A percentile compares a stretch with the other conserved stretches of the same genome.
Conservation (phyloP, 1,140 invertebrate genomes). For the Rhagoletis zephyria region DNA sequence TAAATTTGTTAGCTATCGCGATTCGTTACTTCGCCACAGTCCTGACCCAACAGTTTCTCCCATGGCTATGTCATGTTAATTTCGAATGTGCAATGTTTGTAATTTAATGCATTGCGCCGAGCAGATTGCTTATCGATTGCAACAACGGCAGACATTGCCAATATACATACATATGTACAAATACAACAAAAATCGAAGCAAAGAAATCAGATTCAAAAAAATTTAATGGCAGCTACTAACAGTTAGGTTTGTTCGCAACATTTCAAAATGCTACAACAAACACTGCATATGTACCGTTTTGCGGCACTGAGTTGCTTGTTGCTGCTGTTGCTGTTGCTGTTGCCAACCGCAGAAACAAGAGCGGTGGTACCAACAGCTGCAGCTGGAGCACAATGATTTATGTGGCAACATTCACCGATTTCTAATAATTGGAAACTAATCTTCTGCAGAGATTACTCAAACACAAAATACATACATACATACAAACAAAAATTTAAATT, state of each 20-base stretch:
- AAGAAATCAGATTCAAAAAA: conserved; percentile 13
- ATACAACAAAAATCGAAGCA: neutral
- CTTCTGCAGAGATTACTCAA: neutral
- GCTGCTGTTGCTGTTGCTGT: neutral
- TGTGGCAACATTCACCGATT: no score
- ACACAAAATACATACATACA: no score
- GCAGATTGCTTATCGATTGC: conserved; percentile 20
- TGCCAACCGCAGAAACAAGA: neutral
- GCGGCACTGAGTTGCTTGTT: neutral
- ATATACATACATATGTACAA: no score
- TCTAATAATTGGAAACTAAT: conserved; percentile 30
- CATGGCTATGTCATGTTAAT: neutral
- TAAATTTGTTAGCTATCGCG: neutral
- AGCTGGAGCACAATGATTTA: conserved; percentile 1
- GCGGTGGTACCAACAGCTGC: conserved; percentile 7
- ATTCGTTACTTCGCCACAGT: neutral
- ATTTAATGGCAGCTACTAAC: neutral
- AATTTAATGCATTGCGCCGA: conserved; percentile 34
- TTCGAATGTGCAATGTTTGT: conserved; percentile 20
- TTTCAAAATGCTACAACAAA: conserved; percentile 25
- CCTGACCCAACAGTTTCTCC: no score
- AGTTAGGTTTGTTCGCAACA: conserved; percentile 5
- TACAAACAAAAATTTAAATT: neutral
- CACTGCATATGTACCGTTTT: conserved; percentile 14
- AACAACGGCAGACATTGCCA: neutral